Evolutionary conservation across 2,888 invertebrate genomes (phyloP).

Genomic region (Saturnia japonica): DNA sequence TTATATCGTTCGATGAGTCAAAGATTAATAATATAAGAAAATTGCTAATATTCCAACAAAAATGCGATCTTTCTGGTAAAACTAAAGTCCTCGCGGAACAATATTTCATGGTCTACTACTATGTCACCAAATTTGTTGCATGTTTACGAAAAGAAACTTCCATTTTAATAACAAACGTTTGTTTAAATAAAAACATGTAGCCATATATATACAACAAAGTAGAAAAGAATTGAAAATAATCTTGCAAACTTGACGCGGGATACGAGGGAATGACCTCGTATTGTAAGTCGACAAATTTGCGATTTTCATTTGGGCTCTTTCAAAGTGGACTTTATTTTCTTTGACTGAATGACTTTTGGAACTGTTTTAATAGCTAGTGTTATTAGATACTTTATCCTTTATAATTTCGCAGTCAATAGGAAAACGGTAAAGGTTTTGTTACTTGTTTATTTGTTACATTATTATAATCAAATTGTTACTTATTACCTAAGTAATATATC

Average conservation of each 20-base stretch:
- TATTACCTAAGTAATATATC: not conserved
- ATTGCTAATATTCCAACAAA: not conserved
- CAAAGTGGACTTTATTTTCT: not conserved
- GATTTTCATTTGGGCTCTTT: not conserved
- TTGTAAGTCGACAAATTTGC: constrained; percentile 19
- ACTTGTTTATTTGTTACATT: not conserved
- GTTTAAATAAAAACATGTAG: constrained; percentile 9
- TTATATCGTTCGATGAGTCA: too few relatives aligned
- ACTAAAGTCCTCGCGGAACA: not conserved
- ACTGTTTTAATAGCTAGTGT: not conserved
- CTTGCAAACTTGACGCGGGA: constrained; percentile 25
- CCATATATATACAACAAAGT: constrained; percentile 27
- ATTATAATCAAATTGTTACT: not conserved
- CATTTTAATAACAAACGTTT: constrained; percentile 4
- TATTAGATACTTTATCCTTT: constrained; percentile 8
- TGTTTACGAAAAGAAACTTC: not conserved
- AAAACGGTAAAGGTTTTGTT: not conserved
- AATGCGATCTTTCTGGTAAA: not conserved
- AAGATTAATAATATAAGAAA: not conserved
- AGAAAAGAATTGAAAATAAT: constrained; percentile 29
- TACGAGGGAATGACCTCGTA: constrained; percentile 43
- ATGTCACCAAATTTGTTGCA: not conserved
- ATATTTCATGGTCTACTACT: not conserved
- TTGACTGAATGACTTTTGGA: not conserved
- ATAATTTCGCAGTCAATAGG: constrained; percentile 2